Evolutionary conservation across 2,888 invertebrate species (phyloP).

Genomic region (Sceliomorpha sp.): DNA sequence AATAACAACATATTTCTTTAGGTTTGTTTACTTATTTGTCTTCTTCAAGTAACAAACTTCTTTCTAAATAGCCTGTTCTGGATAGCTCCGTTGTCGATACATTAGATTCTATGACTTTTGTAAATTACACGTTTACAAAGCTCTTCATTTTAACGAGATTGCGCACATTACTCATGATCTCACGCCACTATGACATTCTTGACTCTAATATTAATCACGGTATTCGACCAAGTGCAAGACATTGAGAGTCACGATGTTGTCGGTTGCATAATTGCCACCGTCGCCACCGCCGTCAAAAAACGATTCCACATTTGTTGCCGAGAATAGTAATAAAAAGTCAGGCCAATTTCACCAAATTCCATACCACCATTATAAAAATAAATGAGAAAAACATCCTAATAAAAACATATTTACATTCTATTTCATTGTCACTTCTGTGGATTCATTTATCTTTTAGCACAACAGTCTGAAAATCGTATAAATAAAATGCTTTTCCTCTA

Average conservation of each 20-base stretch:
- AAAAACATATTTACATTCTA: constrained; percentile 27
- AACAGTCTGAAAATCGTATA: too few relatives aligned
- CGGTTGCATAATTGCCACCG: constrained; percentile 2
- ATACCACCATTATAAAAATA: constrained; percentile 13
- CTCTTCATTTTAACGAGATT: neutral
- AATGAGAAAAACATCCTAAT: constrained; percentile 7
- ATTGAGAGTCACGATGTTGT: constrained; percentile 4
- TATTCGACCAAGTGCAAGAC: constrained; percentile 2
- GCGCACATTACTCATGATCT: neutral
- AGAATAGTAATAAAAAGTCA: constrained; percentile 3
- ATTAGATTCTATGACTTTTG: constrained; percentile 1
- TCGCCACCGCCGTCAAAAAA: constrained; percentile 3
- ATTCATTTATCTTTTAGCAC: too few relatives aligned
- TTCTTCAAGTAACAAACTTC: constrained; percentile 2
- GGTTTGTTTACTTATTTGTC: neutral
- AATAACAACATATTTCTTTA: neutral
- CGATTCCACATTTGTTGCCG: constrained; percentile 6
- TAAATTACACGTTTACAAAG: neutral
- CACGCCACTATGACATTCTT: neutral
- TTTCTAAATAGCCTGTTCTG: neutral
- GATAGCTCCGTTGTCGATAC: neutral
- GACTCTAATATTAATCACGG: neutral
- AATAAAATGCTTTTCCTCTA: too few relatives aligned
- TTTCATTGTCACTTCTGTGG: constrained; percentile 17
- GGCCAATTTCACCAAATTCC: constrained; percentile 1